These are phyloP conservation scores for Cricetomys ansorgei DNA, from an alignment of 2,113 vertebrate species.

Conservation along the genomic window DNA sequence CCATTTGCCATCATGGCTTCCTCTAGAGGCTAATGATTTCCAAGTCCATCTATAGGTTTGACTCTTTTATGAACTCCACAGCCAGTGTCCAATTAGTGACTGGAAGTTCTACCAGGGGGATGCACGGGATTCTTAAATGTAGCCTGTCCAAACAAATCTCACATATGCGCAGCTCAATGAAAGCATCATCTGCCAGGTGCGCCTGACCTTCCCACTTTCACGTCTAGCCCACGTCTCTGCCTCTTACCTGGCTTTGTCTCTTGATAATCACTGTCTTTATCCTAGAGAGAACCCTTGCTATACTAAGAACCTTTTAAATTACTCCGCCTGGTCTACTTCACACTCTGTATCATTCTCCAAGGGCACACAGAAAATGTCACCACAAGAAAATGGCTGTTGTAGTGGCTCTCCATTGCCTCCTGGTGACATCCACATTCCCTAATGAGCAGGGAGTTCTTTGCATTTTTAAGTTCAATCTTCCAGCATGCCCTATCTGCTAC, in stretches of 20 bases:
- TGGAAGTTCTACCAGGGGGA: background rate
- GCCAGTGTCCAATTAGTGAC: background rate
- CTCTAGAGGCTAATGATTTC: background rate
- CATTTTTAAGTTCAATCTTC: constrained; percentile 36
- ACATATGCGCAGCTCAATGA: background rate
- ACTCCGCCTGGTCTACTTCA: background rate
- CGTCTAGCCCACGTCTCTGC: background rate
- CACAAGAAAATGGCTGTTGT: background rate
- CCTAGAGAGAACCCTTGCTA: background rate
- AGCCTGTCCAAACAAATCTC: background rate
- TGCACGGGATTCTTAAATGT: background rate
- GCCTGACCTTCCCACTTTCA: background rate
- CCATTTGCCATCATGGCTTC: background rate
- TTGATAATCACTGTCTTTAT: constrained; percentile 2
- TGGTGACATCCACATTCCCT: constrained; percentile 36
- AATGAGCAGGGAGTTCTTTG: constrained; percentile 9
- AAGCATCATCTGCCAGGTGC: background rate
- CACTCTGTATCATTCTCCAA: background rate
- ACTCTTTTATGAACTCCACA: constrained; percentile 46
- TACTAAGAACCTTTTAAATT: background rate
- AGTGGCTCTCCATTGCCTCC: background rate
- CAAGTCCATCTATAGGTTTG: background rate
- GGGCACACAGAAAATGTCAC: background rate
- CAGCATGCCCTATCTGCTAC: background rate
- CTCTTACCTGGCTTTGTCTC: background rate